These are phyloP conservation scores for Leucoptera coffeella DNA, from an alignment of 2,888 invertebrate genomes.

Conservation along the genomic window DNA sequence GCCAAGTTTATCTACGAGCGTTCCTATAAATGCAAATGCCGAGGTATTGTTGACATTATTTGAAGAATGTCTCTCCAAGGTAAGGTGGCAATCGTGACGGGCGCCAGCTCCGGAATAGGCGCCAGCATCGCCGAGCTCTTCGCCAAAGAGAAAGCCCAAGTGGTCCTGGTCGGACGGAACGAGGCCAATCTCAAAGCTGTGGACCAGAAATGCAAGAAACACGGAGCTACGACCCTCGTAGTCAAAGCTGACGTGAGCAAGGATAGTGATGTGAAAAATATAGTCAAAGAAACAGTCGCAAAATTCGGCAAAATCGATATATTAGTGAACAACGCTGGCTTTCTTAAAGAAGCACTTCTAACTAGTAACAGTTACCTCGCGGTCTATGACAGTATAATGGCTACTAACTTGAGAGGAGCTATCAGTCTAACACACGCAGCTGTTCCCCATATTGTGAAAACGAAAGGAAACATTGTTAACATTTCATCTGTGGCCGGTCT, in stretches of 20 bases:
- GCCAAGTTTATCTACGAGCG: no score
- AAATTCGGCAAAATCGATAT: slow-evolving; percentile 16
- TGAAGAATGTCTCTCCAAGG: slow-evolving; percentile 9
- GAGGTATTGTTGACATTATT: no score
- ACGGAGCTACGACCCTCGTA: slow-evolving; percentile 10
- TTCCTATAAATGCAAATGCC: no score
- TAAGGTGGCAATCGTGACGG: slow-evolving; percentile 18
- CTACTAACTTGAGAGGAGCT: slow-evolving; percentile 24
- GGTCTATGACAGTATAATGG: slow-evolving; percentile 19
- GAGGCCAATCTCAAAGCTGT: slow-evolving; percentile 11
- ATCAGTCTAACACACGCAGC: slow-evolving; percentile 19
- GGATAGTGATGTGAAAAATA: slow-evolving; percentile 11
- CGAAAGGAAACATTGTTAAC: slow-evolving; percentile 26
- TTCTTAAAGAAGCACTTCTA: slow-evolving; percentile 8
- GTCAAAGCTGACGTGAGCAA: slow-evolving; percentile 14
- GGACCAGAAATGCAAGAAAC: slow-evolving; percentile 8
- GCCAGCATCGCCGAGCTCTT: slow-evolving; percentile 16
- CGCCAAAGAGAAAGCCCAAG: slow-evolving; percentile 13
- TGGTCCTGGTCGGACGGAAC: slow-evolving; percentile 15
- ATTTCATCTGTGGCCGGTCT: slow-evolving; percentile 20
- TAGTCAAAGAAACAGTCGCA: slow-evolving; percentile 12
- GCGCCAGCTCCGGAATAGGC: slow-evolving; percentile 21
- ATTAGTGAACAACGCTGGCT: slow-evolving; percentile 17
- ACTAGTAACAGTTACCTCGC: slow-evolving; percentile 11
- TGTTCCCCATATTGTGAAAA: slow-evolving; percentile 17